Evolutionary conservation across 2,113 vertebrate genomes (phyloP).

Genomic region (Mungos mungo): DNA sequence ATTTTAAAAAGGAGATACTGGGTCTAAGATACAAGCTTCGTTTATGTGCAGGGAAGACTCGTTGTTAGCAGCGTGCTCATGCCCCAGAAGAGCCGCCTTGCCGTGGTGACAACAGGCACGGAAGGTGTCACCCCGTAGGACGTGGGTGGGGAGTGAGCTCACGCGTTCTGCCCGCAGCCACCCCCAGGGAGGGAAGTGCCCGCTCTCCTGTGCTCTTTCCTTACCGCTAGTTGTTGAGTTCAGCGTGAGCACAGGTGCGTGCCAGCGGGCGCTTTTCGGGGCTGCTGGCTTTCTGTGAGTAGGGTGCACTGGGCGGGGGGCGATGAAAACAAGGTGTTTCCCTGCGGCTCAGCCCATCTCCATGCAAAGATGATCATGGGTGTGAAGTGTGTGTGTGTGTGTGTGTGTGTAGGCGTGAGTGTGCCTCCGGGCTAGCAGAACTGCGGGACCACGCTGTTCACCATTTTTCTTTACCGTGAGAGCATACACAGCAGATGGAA

Average conservation of each 20-base stretch:
- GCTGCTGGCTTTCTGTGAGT: background rate
- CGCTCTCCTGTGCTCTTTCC: too few relatives aligned
- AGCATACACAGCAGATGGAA: background rate
- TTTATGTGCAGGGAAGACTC: background rate
- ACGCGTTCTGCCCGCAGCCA: fast-evolving
- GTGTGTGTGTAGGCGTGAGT: fast-evolving
- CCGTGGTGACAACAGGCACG: background rate
- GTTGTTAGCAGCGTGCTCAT: background rate
- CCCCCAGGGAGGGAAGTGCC: fast-evolving
- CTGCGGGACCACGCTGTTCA: fast-evolving
- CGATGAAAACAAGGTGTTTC: too few relatives aligned
- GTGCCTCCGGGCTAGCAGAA: background rate
- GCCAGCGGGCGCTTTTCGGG: fast-evolving
- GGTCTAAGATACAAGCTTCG: background rate
- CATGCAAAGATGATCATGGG: background rate
- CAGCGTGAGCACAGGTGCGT: fast-evolving
- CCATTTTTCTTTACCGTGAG: too few relatives aligned
- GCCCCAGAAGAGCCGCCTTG: background rate
- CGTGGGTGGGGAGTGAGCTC: fast-evolving
- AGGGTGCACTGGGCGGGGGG: too few relatives aligned
- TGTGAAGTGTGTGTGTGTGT: background rate
- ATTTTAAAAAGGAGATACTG: background rate
- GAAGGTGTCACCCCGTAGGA: fast-evolving
- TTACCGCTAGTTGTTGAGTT: fast-evolving
- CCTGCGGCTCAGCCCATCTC: too few relatives aligned